Conservation (phyloP, 2,888 invertebrate genomes). For the Slavum lentiscoides region DNA sequence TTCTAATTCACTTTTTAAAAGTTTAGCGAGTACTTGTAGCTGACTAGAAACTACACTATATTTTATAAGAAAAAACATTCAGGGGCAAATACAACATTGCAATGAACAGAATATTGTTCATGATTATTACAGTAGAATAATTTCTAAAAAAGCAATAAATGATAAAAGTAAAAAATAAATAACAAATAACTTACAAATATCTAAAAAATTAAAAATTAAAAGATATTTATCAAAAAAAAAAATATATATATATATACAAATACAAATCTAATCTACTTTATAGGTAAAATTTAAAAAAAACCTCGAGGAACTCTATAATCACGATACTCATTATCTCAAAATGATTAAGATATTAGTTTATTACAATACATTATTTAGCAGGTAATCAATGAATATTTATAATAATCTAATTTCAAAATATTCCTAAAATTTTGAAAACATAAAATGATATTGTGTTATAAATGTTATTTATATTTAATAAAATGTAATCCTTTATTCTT, state of each 20-base stretch:
- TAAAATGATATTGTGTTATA: too few relatives aligned
- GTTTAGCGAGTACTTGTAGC: constrained; percentile 31
- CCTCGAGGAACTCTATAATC: too few relatives aligned
- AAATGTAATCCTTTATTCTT: too few relatives aligned
- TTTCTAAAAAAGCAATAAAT: background rate
- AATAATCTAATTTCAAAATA: too few relatives aligned
- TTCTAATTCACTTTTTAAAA: background rate
- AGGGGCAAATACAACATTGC: background rate
- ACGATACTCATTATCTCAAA: too few relatives aligned
- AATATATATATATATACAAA: too few relatives aligned
- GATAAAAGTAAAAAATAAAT: background rate
- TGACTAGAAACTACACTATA: constrained; percentile 16
- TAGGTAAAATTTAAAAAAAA: background rate
- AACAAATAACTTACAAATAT: background rate
- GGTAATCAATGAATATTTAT: too few relatives aligned
- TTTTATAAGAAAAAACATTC: background rate
- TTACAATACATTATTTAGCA: too few relatives aligned
- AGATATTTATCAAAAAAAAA: background rate
- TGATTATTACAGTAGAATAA: background rate
- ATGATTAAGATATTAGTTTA: too few relatives aligned
- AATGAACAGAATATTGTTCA: background rate
- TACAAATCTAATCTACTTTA: background rate
- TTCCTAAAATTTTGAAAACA: too few relatives aligned
- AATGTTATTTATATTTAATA: too few relatives aligned
- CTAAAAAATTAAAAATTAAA: background rate